These are phyloP conservation scores for Nettapus auritus DNA, from an alignment of 2,113 vertebrate genomes.

Conservation along the genomic window DNA sequence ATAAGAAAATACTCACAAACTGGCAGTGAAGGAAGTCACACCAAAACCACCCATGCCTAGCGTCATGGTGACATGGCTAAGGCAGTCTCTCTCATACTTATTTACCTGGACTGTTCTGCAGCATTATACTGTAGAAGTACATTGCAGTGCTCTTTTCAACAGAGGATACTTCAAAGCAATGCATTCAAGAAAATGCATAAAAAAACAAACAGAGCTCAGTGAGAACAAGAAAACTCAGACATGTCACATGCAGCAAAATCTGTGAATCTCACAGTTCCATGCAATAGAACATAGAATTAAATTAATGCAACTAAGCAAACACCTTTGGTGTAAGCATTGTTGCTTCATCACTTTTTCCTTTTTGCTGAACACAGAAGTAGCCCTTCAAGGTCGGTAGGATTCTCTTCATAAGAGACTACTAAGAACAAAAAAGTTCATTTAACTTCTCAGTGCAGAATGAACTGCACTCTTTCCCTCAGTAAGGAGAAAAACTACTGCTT, in stretches of 20 bases:
- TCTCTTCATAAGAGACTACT: not conserved
- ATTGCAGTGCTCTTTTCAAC: not conserved
- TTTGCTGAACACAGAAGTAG: not conserved
- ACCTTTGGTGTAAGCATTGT: not conserved
- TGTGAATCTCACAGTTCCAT: not conserved
- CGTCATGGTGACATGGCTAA: not conserved
- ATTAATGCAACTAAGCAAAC: not conserved
- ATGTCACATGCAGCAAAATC: not conserved
- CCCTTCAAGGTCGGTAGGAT: not conserved
- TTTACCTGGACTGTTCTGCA: not conserved
- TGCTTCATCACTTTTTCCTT: not conserved
- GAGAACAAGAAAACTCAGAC: not conserved
- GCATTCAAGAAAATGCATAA: not conserved
- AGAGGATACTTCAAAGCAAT: not conserved
- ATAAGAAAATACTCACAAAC: not conserved
- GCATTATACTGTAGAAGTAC: not conserved
- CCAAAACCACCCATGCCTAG: not conserved
- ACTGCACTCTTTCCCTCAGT: not conserved
- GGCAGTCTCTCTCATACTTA: not conserved
- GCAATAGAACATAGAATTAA: not conserved
- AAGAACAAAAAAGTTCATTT: not conserved
- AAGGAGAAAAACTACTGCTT: not conserved
- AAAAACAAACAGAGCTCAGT: not conserved
- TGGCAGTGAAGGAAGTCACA: not conserved
- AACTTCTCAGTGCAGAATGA: not conserved